Conservation (phyloP, 2,888 invertebrate genomes). For the Apoderus coryli region DNA sequence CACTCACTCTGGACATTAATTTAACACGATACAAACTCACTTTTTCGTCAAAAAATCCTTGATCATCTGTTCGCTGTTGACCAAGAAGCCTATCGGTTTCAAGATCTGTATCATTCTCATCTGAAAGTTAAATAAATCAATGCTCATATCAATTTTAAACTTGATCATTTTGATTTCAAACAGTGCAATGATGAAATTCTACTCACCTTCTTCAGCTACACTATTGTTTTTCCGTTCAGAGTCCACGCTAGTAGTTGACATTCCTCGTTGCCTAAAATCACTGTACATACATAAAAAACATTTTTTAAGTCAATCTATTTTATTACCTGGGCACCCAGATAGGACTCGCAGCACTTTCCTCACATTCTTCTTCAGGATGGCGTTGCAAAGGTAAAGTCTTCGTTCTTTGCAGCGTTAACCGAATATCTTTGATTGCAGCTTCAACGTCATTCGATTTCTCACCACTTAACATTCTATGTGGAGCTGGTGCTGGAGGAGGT, state of each 20-base stretch:
- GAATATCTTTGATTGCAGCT: conserved; percentile 70
- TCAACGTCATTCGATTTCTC: conserved; percentile 33
- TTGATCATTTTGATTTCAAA: no score
- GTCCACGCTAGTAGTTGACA: conserved; percentile 37
- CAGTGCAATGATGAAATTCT: no score
- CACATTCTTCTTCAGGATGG: conserved; percentile 31
- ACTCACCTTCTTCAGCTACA: conserved; percentile 45
- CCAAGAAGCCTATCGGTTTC: conserved; percentile 94
- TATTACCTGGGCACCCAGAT: conserved; percentile 56
- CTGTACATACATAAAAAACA: conserved; percentile 13
- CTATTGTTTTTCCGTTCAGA: conserved; percentile 52
- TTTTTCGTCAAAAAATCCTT: conserved; percentile 84
- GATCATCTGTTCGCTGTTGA: conserved; percentile 87
- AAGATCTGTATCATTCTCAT: conserved; percentile 91
- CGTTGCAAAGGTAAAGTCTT: conserved; percentile 45
- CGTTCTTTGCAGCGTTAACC: conserved; percentile 61
- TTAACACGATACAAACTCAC: no score
- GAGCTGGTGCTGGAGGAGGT: conserved; percentile 62
- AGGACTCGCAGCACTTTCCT: conserved; percentile 41
- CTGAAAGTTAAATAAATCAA: conserved; percentile 30
- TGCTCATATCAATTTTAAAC: conserved; percentile 5
- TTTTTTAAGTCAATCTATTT: conserved; percentile 4
- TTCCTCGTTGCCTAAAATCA: conserved; percentile 40
- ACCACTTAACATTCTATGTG: conserved; percentile 42
- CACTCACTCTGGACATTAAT: no score